These are phyloP conservation scores for Hyles euphorbiae DNA, from an alignment of 1,140 invertebrate genomes.

Conservation along the genomic window DNA sequence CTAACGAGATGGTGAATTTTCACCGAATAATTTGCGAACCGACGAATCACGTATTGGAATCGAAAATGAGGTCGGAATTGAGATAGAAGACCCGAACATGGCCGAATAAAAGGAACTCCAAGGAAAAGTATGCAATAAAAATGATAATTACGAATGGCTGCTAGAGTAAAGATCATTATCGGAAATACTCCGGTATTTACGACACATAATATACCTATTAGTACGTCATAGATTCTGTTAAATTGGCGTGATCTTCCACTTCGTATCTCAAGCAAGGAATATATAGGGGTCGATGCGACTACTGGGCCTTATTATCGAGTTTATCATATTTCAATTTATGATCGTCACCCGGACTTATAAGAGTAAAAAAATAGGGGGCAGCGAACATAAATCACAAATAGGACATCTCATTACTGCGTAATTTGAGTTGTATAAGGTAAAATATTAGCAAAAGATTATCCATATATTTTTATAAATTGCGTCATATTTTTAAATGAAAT, in stretches of 20 bases:
- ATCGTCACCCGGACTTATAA: slow-evolving; percentile 68
- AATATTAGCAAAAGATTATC: neutral
- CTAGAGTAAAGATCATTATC: too few relatives aligned
- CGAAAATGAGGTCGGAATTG: slow-evolving; percentile 68
- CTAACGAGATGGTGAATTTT: slow-evolving; percentile 75
- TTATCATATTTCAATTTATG: slow-evolving; percentile 75
- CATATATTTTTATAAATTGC: neutral
- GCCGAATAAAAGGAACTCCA: slow-evolving; percentile 42
- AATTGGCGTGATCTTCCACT: slow-evolving; percentile 31
- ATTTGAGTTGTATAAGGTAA: slow-evolving; percentile 4
- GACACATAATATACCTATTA: too few relatives aligned
- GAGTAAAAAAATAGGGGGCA: slow-evolving; percentile 66
- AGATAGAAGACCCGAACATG: slow-evolving; percentile 70
- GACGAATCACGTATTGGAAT: slow-evolving; percentile 74
- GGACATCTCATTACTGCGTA: slow-evolving; percentile 66
- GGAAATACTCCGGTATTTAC: too few relatives aligned
- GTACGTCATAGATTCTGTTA: slow-evolving; percentile 2
- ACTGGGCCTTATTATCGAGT: slow-evolving; percentile 65
- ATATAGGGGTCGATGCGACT: slow-evolving; percentile 58
- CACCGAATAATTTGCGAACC: slow-evolving; percentile 73
- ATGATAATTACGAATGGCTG: neutral
- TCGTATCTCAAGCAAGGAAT: slow-evolving; percentile 28
- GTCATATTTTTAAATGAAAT: neutral
- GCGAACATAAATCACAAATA: slow-evolving; percentile 64
- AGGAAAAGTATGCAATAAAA: slow-evolving; percentile 7